Conservation (phyloP, 2,113 vertebrate species). For the Myotis lucifugus region DNA sequence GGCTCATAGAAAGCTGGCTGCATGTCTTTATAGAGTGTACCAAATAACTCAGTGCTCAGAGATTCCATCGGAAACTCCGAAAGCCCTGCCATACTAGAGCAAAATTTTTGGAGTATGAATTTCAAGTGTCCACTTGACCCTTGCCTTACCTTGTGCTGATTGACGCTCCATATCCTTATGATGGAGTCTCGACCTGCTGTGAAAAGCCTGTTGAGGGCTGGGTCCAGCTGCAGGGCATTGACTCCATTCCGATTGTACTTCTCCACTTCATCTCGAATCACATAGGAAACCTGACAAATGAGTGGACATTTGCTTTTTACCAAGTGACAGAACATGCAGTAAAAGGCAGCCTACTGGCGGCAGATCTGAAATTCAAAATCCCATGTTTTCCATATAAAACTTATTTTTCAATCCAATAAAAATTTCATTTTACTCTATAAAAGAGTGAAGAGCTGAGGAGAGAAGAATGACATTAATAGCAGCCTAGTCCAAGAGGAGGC, state of each 20-base stretch:
- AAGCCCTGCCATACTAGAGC: not conserved
- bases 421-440: not conserved
- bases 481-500: not conserved
- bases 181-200: slow-evolving; percentile 98
- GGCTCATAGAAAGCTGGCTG: not conserved
- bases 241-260: slow-evolving; percentile 98
- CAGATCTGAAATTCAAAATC: slow-evolving; percentile 37
- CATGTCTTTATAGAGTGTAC: not conserved
- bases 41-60: not conserved
- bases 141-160: slow-evolving; percentile 94
- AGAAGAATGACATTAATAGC: not conserved
- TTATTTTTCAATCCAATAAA: not conserved
- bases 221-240: slow-evolving; percentile 97
- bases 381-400: not conserved
- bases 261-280: slow-evolving; percentile 98
- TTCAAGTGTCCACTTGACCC: not conserved
- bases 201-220: slow-evolving; percentile 96
- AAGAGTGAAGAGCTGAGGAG: not conserved
- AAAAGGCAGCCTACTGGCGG: not conserved
- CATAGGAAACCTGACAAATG: slow-evolving; percentile 93
- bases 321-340: not conserved
- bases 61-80: not conserved
- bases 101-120: not conserved
- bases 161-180: slow-evolving; percentile 99
- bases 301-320: not conserved